Evolutionary conservation across 2,888 invertebrate genomes (phyloP).

Genomic region (Mantis religiosa): DNA sequence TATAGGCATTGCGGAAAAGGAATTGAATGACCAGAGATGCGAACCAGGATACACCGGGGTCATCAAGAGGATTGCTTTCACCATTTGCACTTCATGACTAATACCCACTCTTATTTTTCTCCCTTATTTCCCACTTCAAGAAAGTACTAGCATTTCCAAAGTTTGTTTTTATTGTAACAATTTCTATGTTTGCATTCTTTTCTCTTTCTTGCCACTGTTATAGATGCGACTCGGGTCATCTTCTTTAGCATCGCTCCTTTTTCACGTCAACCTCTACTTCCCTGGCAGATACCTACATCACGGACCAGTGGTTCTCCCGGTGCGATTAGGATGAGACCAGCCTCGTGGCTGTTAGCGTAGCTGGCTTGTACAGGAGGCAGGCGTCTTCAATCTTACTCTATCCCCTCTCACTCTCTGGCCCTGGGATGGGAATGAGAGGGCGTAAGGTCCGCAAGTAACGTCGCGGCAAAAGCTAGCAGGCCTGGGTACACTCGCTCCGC

Average conservation of each 20-base stretch:
- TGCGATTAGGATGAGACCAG: not conserved
- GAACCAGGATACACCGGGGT: no score
- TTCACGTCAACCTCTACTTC: not conserved
- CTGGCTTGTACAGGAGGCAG: constrained; percentile 12
- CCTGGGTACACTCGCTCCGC: not conserved
- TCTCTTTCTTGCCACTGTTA: no score
- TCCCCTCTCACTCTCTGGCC: not conserved
- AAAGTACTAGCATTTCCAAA: no score
- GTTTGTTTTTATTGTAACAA: no score
- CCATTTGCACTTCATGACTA: no score
- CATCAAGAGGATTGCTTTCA: no score
- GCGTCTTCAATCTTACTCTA: constrained; percentile 17
- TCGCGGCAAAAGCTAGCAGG: not conserved
- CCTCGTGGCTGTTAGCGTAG: not conserved
- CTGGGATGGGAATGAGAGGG: not conserved
- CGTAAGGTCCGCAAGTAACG: not conserved
- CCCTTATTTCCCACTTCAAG: no score
- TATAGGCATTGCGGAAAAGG: no score
- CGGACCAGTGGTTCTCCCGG: not conserved
- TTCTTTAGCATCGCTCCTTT: not conserved
- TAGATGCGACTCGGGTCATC: not conserved
- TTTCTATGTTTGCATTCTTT: no score
- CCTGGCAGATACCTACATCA: not conserved
- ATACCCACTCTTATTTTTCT: no score
- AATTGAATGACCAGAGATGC: no score